Percentiles rank a stretch among this genome's conserved stretches.
Evolutionary conservation across 2,888 invertebrate species (phyloP).

Genomic region (Phasia obesa): DNA sequence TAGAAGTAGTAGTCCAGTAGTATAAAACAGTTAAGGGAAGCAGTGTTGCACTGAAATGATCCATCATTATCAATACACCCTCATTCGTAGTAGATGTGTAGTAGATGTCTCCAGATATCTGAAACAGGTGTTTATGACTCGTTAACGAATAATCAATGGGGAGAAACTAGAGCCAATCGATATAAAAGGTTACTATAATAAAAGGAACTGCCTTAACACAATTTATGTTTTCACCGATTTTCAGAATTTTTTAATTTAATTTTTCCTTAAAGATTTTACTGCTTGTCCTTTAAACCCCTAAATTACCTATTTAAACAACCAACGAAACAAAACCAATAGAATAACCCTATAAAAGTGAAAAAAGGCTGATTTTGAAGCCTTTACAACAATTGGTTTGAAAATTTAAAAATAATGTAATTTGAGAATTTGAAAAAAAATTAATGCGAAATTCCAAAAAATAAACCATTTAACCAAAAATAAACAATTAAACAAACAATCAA

Average conservation of each 20-base stretch:
- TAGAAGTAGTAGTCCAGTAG: too few species aligned
- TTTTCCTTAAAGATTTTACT: constrained; percentile 7
- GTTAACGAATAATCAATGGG: too few species aligned
- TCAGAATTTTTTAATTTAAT: background rate
- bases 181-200: too few species aligned
- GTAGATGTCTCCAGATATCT: too few species aligned
- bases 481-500: constrained; percentile 21
- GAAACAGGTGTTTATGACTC: too few species aligned
- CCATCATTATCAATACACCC: too few species aligned
- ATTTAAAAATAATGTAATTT: background rate
- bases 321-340: constrained; percentile 79
- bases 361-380: constrained; percentile 58
- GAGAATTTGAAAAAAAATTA: background rate
- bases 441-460: constrained; percentile 33
- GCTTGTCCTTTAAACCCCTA: background rate
- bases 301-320: constrained; percentile 66
- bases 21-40: too few species aligned
- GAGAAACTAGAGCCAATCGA: too few species aligned
- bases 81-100: too few species aligned
- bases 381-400: constrained; percentile 35
- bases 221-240: too few species aligned
- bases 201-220: too few species aligned
- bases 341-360: constrained; percentile 75
- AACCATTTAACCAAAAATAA: constrained; percentile 41
- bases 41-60: too few species aligned